Base-by-base conservation (phyloP, 2,113 vertebrate species). In the Cavia aperea region DNA sequence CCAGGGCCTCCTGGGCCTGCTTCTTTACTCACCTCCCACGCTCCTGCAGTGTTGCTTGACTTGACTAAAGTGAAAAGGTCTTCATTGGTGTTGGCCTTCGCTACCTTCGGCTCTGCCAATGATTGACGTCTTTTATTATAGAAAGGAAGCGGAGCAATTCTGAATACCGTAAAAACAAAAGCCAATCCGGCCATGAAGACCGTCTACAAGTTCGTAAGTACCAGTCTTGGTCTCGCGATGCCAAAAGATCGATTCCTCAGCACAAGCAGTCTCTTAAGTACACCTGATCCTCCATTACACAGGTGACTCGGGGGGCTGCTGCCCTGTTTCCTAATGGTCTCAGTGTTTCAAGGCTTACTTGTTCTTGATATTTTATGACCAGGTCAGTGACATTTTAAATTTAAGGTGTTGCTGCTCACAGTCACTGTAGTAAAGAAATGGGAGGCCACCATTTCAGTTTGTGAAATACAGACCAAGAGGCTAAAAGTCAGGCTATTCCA, bases 141-240 rank as follows among this genome's bases (percentile, higher is more conserved):
- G 99, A 99, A 99, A 98, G 99, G 99, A 94, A 99, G 99, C 15
- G 99, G 99, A n/a, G 99, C 99, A 77, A 99, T 99, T 96, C 98
- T 99, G 95, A 99, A 99, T 95, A 99, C 99, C 1, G 98, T 99
- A 94, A 99, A 98, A 98, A 99, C 99, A 11, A 99, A 98, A 97
- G 99, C 99, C 21, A 99, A 99, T 95, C 99, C 99, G 0, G 99
- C 99, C 78, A 99, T 99, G 99, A 99, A 99, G 97, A 99, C 98
- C 0, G 99, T 99, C 96, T 99, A 99, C 97, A 99, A 99, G 97
- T 99, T 99, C 97, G 99, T 99, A 98, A 99, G 98, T 98, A 97
- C 11, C 13, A 54, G 90, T 96, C 86, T 63, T 66, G 54, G 94
- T 93, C 93, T 96, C 94, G 77, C 93, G 96, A 95, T 82, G 88